Evolutionary conservation across 2,888 invertebrate species (phyloP).

Genomic region (Chrysolina haemoptera): DNA sequence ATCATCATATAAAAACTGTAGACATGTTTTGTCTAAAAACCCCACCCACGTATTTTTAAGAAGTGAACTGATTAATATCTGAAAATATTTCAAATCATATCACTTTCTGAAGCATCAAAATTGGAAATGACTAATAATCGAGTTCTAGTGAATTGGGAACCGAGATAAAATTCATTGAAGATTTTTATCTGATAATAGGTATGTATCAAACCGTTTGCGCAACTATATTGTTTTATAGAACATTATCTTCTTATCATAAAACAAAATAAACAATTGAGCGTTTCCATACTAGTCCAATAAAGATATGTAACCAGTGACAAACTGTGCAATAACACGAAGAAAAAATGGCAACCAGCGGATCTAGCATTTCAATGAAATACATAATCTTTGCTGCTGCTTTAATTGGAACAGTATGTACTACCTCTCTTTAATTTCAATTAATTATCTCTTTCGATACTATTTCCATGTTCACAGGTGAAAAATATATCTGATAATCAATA

Average conservation of each 20-base stretch:
- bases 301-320: conserved; percentile 19
- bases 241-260: conserved; percentile 26
- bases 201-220: conserved; percentile 14
- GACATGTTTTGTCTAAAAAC: too few species aligned
- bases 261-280: conserved; percentile 25
- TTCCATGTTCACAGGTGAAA: too few species aligned
- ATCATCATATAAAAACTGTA: too few species aligned
- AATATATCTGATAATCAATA: too few species aligned
- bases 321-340: conserved; percentile 18
- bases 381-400: conserved; percentile 43
- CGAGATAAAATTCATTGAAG: conserved; percentile 6
- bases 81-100: too few species aligned
- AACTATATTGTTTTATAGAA: conserved; percentile 28
- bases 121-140: neutral
- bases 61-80: too few species aligned
- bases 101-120: neutral
- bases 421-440: neutral
- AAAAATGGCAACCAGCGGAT: conserved; percentile 20
- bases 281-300: neutral
- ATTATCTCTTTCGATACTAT: neutral
- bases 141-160: neutral
- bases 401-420: conserved; percentile 45
- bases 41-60: too few species aligned
- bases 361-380: conserved; percentile 27
- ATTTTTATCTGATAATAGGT: conserved; percentile 23